Evolutionary conservation across 2,113 vertebrate species (phyloP).

Genomic region (Amblyornis subalaris): DNA sequence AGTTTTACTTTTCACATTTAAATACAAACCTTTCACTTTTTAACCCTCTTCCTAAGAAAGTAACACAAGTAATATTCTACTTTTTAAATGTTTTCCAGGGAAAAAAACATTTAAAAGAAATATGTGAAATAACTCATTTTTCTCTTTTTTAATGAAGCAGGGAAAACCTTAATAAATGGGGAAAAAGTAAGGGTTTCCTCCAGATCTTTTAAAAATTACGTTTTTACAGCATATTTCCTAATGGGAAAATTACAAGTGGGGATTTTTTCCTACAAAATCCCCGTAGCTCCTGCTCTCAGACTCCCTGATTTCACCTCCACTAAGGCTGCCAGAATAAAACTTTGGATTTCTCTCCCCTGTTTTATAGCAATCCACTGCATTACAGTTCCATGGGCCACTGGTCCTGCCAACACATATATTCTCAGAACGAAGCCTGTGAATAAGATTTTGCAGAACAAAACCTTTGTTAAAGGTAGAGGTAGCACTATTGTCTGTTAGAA

Average conservation of each 20-base stretch:
- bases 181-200: background rate
- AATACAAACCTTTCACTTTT: background rate
- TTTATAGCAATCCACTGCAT: constrained; percentile 32
- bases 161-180: background rate
- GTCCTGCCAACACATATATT: constrained; percentile 7
- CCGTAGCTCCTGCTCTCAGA: background rate
- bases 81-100: background rate
- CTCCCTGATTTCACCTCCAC: background rate
- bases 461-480: background rate
- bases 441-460: background rate
- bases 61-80: background rate
- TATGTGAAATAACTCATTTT: background rate
- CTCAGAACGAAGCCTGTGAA: background rate
- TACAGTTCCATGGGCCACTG: background rate
- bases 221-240: background rate
- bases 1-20: background rate
- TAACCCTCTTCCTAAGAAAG: background rate
- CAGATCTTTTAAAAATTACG: background rate
- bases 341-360: background rate
- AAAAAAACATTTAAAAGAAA: background rate
- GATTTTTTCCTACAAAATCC: background rate
- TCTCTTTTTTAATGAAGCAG: background rate
- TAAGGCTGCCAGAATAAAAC: background rate
- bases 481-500: background rate
- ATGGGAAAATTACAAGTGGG: background rate